Percentiles rank a stretch among this genome's conserved stretches.
Evolutionary conservation across 2,113 vertebrate genomes (phyloP).

Genomic region (Cyprinus carpio): DNA sequence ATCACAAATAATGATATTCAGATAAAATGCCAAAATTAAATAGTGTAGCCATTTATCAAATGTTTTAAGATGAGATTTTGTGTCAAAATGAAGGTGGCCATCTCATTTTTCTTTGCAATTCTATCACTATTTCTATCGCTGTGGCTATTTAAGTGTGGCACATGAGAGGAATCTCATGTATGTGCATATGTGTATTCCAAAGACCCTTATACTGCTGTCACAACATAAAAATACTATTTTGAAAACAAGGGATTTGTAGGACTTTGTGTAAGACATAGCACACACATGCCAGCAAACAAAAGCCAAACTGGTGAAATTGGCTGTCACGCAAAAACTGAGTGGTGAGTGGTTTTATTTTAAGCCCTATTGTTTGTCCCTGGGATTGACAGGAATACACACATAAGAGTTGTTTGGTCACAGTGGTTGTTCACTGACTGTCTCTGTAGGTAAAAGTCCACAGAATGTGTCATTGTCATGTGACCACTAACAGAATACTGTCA

Average conservation of each 20-base stretch:
- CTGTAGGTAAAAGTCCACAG: constrained; percentile 17
- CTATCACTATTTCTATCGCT: no score
- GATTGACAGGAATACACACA: constrained; percentile 30
- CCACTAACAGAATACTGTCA: constrained; percentile 27
- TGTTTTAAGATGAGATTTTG: background rate
- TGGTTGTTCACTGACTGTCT: background rate
- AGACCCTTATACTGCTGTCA: background rate
- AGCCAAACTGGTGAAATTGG: constrained; percentile 1
- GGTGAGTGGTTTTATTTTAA: constrained; percentile 22
- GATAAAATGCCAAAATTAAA: background rate
- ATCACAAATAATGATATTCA: background rate
- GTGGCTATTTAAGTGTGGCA: background rate
- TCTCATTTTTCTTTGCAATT: background rate
- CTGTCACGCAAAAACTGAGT: background rate
- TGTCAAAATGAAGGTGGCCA: background rate
- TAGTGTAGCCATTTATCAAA: background rate
- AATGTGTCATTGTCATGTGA: constrained; percentile 20
- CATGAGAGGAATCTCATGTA: background rate
- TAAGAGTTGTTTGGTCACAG: constrained; percentile 12
- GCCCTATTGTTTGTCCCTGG: background rate
- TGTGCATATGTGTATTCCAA: background rate
- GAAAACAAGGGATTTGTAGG: background rate
- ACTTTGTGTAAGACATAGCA: background rate
- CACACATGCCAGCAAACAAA: constrained; percentile 2
- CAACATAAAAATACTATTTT: background rate